Conservation (phyloP, 2,113 vertebrate genomes). For the Brachyistius frenatus region DNA sequence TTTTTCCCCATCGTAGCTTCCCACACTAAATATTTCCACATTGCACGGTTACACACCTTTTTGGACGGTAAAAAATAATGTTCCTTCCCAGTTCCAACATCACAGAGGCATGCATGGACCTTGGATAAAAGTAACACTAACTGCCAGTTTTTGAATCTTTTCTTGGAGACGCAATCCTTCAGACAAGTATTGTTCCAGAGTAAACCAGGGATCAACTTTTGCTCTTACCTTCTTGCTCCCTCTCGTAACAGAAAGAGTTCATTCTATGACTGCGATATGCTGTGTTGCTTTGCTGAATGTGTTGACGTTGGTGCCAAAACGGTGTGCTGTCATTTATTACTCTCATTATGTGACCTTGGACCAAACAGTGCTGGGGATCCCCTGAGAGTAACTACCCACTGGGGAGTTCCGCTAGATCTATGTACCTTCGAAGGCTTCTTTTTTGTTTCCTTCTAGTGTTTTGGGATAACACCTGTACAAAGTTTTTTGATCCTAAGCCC, state of each 20-base stretch:
- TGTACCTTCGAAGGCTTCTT: too few species aligned
- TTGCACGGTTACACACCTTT: constrained; percentile 26
- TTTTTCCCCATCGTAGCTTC: background rate
- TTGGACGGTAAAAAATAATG: background rate
- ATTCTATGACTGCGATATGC: background rate
- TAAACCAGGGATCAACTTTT: constrained; percentile 68
- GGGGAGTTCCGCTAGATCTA: too few species aligned
- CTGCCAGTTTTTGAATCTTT: constrained; percentile 46
- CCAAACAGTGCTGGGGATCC: too few species aligned
- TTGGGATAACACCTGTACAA: too few species aligned
- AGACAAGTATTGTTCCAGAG: constrained; percentile 57
- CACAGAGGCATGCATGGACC: constrained; percentile 8
- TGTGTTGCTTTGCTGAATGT: constrained; percentile 2
- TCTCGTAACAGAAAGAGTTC: constrained; percentile 4
- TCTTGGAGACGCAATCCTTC: constrained; percentile 57
- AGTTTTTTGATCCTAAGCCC: too few species aligned
- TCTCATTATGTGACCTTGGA: too few species aligned
- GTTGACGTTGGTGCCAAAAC: background rate
- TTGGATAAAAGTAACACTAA: constrained; percentile 42
- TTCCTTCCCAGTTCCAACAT: constrained; percentile 28
- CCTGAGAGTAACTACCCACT: too few species aligned
- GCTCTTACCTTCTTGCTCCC: constrained; percentile 7
- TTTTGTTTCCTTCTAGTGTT: too few species aligned
- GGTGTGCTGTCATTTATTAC: constrained; percentile 6
- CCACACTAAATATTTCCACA: background rate